A percentile compares a stretch with the other conserved stretches of the same genome.
These are phyloP conservation scores for Bedellia somnulentella DNA, from an alignment of 2,888 invertebrate species.

Conservation along the genomic window DNA sequence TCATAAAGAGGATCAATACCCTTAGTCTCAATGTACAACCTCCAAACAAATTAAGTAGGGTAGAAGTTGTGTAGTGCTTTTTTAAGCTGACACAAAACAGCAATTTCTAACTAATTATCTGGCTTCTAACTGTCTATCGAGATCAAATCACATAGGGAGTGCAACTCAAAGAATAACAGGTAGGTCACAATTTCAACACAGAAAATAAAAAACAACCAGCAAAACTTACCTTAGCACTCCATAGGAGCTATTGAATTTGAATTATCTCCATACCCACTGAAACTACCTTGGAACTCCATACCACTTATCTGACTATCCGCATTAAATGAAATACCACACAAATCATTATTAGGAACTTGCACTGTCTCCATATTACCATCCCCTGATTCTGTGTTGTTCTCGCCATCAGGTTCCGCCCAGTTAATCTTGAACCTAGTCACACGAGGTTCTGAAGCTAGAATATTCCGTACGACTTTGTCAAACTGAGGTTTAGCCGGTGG, in stretches of 20 bases:
- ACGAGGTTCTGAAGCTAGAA: slow-evolving; percentile 86
- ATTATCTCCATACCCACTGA: slow-evolving; percentile 61
- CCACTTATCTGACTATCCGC: slow-evolving; percentile 48
- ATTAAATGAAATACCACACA: slow-evolving; percentile 39
- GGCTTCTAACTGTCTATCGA: too few species aligned
- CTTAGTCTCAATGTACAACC: too few species aligned
- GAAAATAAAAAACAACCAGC: slow-evolving; percentile 1
- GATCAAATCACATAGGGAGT: too few species aligned
- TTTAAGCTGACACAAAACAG: too few species aligned
- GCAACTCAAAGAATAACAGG: too few species aligned
- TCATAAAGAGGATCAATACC: too few species aligned
- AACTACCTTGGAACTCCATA: slow-evolving; percentile 39
- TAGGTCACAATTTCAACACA: too few species aligned
- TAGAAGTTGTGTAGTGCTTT: too few species aligned
- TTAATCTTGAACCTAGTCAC: slow-evolving; percentile 96
- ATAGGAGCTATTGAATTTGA: slow-evolving; percentile 66
- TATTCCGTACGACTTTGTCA: slow-evolving; percentile 87
- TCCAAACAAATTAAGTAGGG: too few species aligned
- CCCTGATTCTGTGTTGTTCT: slow-evolving; percentile 26
- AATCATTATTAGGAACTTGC: slow-evolving; percentile 42
- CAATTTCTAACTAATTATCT: too few species aligned
- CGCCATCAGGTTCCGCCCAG: slow-evolving; percentile 80
- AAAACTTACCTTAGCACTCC: slow-evolving; percentile 55
- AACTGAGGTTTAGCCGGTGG: slow-evolving; percentile 91
- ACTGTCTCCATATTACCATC: slow-evolving; percentile 34